Conservation (phyloP, 2,113 vertebrate genomes). For the Lanius ludovicianus region DNA sequence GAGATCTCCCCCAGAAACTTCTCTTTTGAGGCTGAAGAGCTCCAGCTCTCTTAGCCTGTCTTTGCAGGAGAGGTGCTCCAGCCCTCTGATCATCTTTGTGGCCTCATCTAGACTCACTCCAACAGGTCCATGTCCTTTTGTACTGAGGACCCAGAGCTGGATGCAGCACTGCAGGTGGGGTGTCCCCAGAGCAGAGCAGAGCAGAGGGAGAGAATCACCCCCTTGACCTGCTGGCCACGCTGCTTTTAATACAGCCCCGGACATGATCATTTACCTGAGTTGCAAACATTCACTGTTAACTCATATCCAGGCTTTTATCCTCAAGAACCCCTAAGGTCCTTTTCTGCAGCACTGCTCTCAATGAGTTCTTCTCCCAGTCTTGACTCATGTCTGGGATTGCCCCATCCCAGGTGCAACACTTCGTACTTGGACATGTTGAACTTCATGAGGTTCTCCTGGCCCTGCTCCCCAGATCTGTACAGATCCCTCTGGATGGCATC, state of each 20-base stretch:
- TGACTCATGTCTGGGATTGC: too few species aligned
- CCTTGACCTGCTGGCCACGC: rapidly evolving
- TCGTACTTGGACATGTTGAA: too few species aligned
- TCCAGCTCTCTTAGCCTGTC: neutral
- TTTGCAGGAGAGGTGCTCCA: neutral
- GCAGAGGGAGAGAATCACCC: neutral
- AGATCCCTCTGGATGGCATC: neutral
- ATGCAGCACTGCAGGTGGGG: neutral
- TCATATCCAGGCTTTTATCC: neutral
- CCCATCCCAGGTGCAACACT: neutral
- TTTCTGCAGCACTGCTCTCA: neutral
- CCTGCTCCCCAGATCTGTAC: neutral
- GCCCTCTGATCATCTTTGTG: neutral
- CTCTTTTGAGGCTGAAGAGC: neutral
- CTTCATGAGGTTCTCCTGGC: neutral
- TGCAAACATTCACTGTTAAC: neutral
- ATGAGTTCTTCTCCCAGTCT: neutral
- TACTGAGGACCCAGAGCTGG: neutral
- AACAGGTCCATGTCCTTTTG: neutral
- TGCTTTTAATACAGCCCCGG: neutral
- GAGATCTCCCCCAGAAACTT: neutral
- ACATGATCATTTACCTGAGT: neutral
- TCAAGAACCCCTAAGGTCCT: neutral
- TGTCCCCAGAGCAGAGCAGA: neutral
- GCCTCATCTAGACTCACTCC: neutral